A percentile compares a stretch with the other conserved stretches of the same genome.
These are phyloP conservation scores for Mormoops blainvillei DNA, from an alignment of 2,113 vertebrate genomes.

Conservation along the genomic window DNA sequence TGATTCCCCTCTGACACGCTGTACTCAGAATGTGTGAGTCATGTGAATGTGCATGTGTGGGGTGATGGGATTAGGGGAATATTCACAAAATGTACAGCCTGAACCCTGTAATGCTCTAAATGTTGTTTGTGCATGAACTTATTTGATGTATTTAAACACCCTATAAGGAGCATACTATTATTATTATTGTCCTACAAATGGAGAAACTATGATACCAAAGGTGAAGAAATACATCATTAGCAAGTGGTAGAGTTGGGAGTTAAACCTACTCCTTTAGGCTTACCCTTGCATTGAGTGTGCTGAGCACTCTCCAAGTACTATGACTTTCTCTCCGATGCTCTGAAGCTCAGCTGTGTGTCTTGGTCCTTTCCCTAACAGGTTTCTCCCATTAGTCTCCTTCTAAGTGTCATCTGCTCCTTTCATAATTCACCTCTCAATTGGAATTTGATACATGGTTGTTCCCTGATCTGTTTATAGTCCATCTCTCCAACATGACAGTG, in stretches of 20 bases:
- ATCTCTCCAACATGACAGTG: not conserved
- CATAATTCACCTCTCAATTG: not conserved
- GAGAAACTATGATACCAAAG: not conserved
- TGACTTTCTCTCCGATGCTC: fast-evolving
- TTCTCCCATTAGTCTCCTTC: not conserved
- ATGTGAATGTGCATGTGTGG: too few species aligned
- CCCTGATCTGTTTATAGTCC: not conserved
- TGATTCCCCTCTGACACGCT: not conserved
- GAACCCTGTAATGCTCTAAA: not conserved
- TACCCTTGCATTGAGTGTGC: fast-evolving
- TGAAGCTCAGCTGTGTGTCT: not conserved
- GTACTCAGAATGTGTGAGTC: not conserved
- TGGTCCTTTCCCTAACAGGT: not conserved
- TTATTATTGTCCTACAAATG: not conserved
- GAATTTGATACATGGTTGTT: not conserved
- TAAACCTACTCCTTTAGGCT: fast-evolving
- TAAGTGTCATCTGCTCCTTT: not conserved
- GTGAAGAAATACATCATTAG: not conserved
- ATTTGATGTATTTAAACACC: not conserved
- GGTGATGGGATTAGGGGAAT: not conserved
- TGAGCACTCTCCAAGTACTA: fast-evolving
- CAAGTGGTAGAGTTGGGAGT: not conserved
- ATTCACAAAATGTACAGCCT: too few species aligned
- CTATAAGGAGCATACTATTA: not conserved
- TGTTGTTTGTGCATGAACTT: not conserved